Evolutionary conservation across 2,113 vertebrate genomes (phyloP), one percentile per base, ranked within the genome.

Genomic region (Penelope pileata): DNA sequence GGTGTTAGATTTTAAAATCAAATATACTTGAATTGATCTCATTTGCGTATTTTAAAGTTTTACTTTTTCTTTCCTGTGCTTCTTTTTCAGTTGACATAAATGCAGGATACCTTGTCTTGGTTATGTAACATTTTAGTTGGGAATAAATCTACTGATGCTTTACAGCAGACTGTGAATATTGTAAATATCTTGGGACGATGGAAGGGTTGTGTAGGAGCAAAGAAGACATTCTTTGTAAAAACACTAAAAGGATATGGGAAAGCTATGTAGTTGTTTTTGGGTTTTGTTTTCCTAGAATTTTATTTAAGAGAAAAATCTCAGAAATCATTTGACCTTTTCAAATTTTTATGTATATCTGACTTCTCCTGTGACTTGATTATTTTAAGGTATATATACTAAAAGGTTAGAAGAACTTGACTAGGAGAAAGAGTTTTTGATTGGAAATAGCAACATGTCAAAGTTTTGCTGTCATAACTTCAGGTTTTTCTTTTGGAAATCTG

Each of bases 311-410:
- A 72, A 91, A 80, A 91, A 72, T 51, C 12, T 92, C 75, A 94
- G 67, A 93, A 96, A 96, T 96, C 68, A 94, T 94, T 95, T 97
- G 91, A 93, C 89, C 87, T 92, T 86, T 92, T 58, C 56, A 34
- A 94, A 92, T 42, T 86, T 60, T 86, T 89, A 26, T 95, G 80
- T 97, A 36, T 90, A 78, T 86, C 68, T 94, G 75, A 38, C 30
- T 94, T 91, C 83, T 95, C 81, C 86, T 95, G 73, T 93, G 82
- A 93, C 77, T 83, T 68, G 58, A 88, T 81, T 83, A 47, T 94
- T 81, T 95, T 66, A 88, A 58, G 54, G 30, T 69, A 4, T 91
- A 18, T 91, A 14, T 67, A 27, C 86, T 32, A 53, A 47, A 72
- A 82, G 75, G 54, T 90, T 87, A 94, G 80, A 80, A 78, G 56